These are phyloP conservation scores for Drosophila ironensis DNA, from an alignment of 1,140 invertebrate genomes.

Conservation along the genomic window DNA sequence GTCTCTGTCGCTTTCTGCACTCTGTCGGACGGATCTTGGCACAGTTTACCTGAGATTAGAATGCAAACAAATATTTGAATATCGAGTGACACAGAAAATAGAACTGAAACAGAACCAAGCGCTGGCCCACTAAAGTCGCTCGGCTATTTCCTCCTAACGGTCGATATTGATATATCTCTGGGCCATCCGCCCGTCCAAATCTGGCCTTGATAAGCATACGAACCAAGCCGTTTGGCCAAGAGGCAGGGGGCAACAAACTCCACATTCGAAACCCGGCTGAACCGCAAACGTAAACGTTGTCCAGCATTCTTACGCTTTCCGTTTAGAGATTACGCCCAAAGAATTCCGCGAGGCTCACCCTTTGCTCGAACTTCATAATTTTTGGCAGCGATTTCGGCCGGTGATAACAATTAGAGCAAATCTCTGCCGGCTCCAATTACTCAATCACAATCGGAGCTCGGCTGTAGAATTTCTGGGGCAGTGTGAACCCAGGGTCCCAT, in stretches of 20 bases:
- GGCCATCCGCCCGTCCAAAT: constrained; percentile 21
- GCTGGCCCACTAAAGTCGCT: constrained; percentile 38
- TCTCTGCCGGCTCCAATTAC: constrained; percentile 50
- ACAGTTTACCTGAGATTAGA: constrained; percentile 49
- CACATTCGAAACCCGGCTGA: not conserved
- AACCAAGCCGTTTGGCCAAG: not conserved
- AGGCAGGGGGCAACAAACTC: constrained; percentile 60
- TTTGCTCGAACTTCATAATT: constrained; percentile 11
- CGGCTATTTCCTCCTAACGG: constrained; percentile 58
- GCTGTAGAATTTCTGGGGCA: too few relatives aligned
- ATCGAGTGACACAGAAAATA: constrained; percentile 58
- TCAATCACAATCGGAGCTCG: constrained; percentile 27
- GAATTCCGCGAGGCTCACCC: constrained; percentile 35
- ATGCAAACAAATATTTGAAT: constrained; percentile 68
- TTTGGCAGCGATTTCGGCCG: constrained; percentile 52
- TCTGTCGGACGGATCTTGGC: constrained; percentile 24
- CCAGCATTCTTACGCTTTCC: constrained; percentile 12
- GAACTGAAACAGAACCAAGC: not conserved
- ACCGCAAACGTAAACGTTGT: constrained; percentile 23
- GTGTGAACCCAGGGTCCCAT: constrained; percentile 32
- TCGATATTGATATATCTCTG: constrained; percentile 22
- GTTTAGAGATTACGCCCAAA: constrained; percentile 8
- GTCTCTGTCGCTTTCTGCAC: constrained; percentile 44
- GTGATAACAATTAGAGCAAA: constrained; percentile 67
- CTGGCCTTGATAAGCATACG: constrained; percentile 46